phyloP scores from a whole-genome alignment of 2,888 invertebrate genomes.

The Resseliella maxima region DNA sequence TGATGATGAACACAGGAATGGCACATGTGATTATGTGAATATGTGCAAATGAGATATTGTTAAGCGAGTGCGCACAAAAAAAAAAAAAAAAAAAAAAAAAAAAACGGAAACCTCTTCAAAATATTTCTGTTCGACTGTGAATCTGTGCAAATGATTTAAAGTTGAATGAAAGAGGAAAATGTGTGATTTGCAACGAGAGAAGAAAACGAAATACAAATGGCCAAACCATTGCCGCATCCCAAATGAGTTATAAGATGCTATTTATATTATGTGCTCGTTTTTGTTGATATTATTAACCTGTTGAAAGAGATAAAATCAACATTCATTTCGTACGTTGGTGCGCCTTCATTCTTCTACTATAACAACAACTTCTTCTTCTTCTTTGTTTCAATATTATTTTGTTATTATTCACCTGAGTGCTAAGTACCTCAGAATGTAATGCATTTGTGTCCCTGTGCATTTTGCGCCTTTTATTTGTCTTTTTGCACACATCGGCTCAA shows the following conservation, averaged over 20 bases:
- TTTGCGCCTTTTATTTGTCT: background rate
- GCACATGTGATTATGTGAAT: conserved; percentile 44
- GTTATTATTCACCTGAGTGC: conserved; percentile 29
- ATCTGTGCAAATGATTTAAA: background rate
- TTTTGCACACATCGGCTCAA: background rate
- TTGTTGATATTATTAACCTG: conserved; percentile 49
- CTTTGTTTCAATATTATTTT: background rate
- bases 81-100: too few relatives aligned
- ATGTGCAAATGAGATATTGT: conserved; percentile 55
- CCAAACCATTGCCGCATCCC: background rate
- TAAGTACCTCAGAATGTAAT: background rate
- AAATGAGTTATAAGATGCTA: conserved; percentile 47
- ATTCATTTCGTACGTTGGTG: conserved; percentile 38
- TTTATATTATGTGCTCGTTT: conserved; percentile 38
- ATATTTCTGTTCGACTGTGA: conserved; percentile 39
- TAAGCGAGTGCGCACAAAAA: too few relatives aligned
- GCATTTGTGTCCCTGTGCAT: conserved; percentile 36
- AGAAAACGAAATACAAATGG: background rate
- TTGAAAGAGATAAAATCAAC: conserved; percentile 53
- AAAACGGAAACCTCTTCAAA: conserved; percentile 5
- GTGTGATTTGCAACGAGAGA: background rate
- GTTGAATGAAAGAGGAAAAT: conserved; percentile 10
- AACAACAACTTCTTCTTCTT: too few relatives aligned
- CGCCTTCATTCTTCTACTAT: background rate
- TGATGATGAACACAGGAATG: conserved; percentile 22